A percentile compares a stretch with the other conserved stretches of the same genome.
Conservation (phyloP, 2,888 invertebrate genomes). For the Andrena chrysosceles region DNA sequence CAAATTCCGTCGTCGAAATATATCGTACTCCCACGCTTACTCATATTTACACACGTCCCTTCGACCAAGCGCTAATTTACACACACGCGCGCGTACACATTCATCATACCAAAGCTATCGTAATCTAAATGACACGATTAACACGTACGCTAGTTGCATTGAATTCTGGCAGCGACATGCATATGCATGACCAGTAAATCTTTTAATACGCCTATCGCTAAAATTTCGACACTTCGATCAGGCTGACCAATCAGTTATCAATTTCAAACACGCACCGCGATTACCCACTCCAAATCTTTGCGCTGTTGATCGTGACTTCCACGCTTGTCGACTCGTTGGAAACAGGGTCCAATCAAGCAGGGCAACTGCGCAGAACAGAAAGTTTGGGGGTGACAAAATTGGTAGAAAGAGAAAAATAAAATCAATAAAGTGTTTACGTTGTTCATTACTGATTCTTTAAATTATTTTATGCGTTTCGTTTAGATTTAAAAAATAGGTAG, state of each 20-base stretch:
- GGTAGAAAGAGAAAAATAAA: no score
- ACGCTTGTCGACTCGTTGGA: neutral
- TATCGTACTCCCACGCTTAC: no score
- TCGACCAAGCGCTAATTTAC: neutral
- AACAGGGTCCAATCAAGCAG: neutral
- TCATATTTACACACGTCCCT: neutral
- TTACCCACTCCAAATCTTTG: constrained; percentile 4
- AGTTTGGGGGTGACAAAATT: no score
- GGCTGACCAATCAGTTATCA: constrained; percentile 44
- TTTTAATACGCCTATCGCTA: constrained; percentile 30
- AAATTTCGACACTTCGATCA: constrained; percentile 17
- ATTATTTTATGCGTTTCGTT: no score
- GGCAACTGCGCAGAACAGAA: no score
- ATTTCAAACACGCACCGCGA: constrained; percentile 40
- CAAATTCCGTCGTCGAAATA: no score
- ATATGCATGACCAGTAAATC: constrained; percentile 44
- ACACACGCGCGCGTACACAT: neutral
- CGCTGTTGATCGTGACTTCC: constrained; percentile 2
- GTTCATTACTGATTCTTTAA: no score
- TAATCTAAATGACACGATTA: constrained; percentile 35
- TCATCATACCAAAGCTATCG: neutral
- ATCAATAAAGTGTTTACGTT: constrained; percentile 3
- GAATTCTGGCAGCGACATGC: constrained; percentile 12
- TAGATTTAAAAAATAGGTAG: no score
- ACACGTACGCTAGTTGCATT: constrained; percentile 26